Percentiles rank a stretch among this genome's conserved stretches.
Evolutionary conservation across 2,797 vertebrate genomes (phyloP).

Genomic region (Tauraco hartlaubi): DNA sequence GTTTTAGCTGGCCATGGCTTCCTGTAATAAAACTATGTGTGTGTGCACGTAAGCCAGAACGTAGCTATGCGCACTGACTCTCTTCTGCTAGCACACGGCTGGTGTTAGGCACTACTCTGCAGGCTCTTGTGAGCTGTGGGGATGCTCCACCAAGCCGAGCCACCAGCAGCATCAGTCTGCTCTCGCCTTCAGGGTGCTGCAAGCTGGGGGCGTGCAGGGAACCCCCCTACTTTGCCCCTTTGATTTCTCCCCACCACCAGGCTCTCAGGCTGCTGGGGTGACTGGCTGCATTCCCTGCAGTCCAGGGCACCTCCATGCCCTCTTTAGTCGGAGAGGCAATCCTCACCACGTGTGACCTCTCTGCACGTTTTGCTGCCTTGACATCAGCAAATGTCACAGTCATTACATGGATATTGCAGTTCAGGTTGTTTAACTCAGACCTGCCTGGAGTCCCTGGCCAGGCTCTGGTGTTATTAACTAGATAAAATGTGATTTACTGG

Average conservation of each 20-base stretch:
- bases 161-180: background rate
- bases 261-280: background rate
- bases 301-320: background rate
- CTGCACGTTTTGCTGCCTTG: background rate
- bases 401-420: background rate
- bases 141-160: background rate
- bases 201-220: background rate
- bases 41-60: background rate
- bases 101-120: background rate
- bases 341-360: accelerated
- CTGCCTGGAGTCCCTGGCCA: background rate
- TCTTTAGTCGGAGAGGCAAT: background rate
- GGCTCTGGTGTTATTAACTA: background rate
- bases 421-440: background rate
- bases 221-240: background rate
- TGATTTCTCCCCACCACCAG: background rate
- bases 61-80: background rate
- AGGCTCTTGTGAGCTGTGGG: background rate
- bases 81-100: background rate
- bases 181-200: background rate
- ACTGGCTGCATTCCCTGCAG: background rate
- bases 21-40: background rate
- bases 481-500: background rate
- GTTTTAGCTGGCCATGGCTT: background rate
- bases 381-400: background rate